Evolutionary conservation across 2,797 vertebrate genomes (phyloP).

Genomic region (Hydrocynus forskahlii): DNA sequence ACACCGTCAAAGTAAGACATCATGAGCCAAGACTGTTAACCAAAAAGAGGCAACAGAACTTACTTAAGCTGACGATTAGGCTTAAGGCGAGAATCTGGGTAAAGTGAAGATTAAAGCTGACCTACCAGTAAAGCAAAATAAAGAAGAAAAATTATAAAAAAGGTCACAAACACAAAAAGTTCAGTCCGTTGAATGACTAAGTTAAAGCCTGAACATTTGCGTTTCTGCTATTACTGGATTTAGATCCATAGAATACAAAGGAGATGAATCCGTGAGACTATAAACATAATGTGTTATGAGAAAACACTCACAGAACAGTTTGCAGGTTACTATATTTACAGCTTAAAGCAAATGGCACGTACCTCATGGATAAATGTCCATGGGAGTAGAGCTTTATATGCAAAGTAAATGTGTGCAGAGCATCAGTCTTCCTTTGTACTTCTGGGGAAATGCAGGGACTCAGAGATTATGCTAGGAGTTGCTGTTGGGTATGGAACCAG

Average conservation of each 20-base stretch:
- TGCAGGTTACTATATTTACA: not conserved
- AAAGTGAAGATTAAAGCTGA: no score
- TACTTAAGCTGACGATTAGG: no score
- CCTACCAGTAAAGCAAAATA: not conserved
- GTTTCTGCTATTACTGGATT: no score
- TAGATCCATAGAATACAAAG: not conserved
- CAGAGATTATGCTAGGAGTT: slow-evolving; percentile 14
- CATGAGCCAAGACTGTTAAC: no score
- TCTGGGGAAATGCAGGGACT: not conserved
- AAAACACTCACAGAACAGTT: not conserved
- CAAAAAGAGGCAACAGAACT: no score
- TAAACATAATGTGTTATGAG: not conserved
- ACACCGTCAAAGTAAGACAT: no score
- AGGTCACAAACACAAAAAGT: not conserved
- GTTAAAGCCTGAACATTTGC: no score
- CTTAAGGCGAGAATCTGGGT: no score
- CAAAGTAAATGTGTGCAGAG: slow-evolving; percentile 17
- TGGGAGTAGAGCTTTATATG: slow-evolving; percentile 10
- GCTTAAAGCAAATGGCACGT: slow-evolving; percentile 1
- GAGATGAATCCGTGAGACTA: not conserved
- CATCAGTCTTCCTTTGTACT: slow-evolving; percentile 3
- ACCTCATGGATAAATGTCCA: not conserved
- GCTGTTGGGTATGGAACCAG: slow-evolving; percentile 16
- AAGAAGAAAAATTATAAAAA: not conserved
- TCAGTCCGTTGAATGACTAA: no score